A percentile compares a stretch with the other conserved stretches of the same genome.
These are phyloP conservation scores for Oplegnathus fasciatus DNA, from an alignment of 2,113 vertebrate genomes.

Conservation along the genomic window DNA sequence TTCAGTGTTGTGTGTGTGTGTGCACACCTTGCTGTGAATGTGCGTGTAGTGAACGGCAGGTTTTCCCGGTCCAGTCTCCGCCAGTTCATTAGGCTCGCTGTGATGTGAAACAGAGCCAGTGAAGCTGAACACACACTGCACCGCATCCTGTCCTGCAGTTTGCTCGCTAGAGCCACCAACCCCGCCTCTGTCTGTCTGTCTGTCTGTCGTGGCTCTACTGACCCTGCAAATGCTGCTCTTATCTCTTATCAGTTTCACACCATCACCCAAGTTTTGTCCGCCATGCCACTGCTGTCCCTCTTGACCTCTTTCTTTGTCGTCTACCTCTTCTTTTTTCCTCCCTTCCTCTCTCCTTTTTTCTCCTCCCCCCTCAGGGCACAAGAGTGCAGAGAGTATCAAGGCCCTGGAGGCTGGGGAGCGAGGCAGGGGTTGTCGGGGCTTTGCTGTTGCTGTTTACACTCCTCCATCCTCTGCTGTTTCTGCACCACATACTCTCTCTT, in stretches of 20 bases:
- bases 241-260: conserved; percentile 14
- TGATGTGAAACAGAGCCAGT: conserved; percentile 61
- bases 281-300: background rate
- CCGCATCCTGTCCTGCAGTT: conserved; percentile 60
- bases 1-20: background rate
- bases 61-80: conserved; percentile 35
- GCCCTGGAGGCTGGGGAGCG: conserved; percentile 10
- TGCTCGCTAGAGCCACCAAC: conserved; percentile 13
- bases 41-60: conserved; percentile 29
- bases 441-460: background rate
- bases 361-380: conserved; percentile 4
- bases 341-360: too few relatives aligned
- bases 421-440: background rate
- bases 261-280: conserved; percentile 13
- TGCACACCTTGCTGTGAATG: conserved; percentile 3
- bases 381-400: background rate
- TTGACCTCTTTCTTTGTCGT: background rate
- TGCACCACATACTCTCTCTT: conserved; percentile 8
- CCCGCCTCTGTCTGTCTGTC: background rate
- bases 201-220: conserved; percentile 9
- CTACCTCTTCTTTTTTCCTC: background rate
- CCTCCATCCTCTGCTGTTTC: conserved; percentile 1
- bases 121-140: conserved; percentile 50
- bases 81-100: conserved; percentile 54
- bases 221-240: conserved; percentile 7